Base-by-base conservation (phyloP, 2,797 vertebrate species). In the Chaetodon trifasciatus region DNA sequence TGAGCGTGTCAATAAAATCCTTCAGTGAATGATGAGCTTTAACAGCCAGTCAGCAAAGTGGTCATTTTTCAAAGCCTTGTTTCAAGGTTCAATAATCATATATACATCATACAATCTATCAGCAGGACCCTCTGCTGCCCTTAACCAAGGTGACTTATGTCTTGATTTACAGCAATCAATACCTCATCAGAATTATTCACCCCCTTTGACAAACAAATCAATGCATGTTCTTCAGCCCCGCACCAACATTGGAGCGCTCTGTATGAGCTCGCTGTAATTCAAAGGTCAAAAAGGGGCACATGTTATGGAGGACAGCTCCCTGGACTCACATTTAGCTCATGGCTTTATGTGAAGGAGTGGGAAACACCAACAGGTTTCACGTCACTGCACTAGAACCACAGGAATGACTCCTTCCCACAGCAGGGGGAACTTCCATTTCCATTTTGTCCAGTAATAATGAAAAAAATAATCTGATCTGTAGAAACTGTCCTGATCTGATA, bases 181-280 rank as follows among this genome's bases (percentile, higher is more conserved):
- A 91, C 37, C 81, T 79, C 89, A 88, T 91, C 90, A 90, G 82
- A 89, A 92, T 91, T 83, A 89, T 90, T 90, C 86, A 88, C 40
- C 39, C 6, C 35, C 74, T 89, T 86, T 81, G 88, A 91, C 92
- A 90, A 93, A 90, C 81, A 55, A 82, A 88, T 92, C 90, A 47
- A 88, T 90, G 70, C 47, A 9, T 23, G 63, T 85, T 79, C 78
- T 86, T 81, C 37, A 72, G 70, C 28, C 39, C n/a, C 47, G 10
- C 32, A 7, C 53, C 55, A 21, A 52, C 11, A 4, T 56, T 55
- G 5, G 47, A 76, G 65, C 6, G 24, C 12, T 24, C 16, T 53
- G 6, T 11, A 12, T 9, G 3, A 65, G 69, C 46, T 37, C 11
- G 50, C 72, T n/a, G 68, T 84, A 87, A 88, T 23, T 89, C 83